phyloP scores from a whole-genome alignment of 2,888 invertebrate genomes.

The Drosophila pseudotakahashii region DNA sequence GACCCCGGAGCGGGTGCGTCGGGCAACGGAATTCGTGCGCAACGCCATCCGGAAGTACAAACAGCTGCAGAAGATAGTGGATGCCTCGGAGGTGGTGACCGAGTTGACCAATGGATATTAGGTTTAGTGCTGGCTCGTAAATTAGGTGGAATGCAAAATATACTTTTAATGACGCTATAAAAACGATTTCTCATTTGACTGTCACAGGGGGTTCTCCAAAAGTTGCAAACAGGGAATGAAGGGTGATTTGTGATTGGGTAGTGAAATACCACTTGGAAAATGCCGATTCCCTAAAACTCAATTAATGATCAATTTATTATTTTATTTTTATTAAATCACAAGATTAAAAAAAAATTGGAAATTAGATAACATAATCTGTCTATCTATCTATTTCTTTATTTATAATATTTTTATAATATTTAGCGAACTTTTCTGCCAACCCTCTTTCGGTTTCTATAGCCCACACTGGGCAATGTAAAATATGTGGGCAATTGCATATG shows the following conservation, averaged over 20 bases:
- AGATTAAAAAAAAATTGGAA: too few relatives aligned
- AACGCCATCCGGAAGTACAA: constrained; percentile 86
- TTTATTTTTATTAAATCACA: too few relatives aligned
- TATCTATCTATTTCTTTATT: too few relatives aligned
- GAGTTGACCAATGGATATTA: constrained; percentile 21
- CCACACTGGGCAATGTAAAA: constrained; percentile 6
- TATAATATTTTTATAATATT: neutral
- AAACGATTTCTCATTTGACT: constrained; percentile 17
- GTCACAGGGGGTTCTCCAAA: neutral
- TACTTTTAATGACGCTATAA: constrained; percentile 40
- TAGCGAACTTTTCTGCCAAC: constrained; percentile 3
- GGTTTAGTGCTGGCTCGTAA: constrained; percentile 39
- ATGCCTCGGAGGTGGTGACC: constrained; percentile 24
- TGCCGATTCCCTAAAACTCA: too few relatives aligned
- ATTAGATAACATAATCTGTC: too few relatives aligned
- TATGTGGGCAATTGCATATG: constrained; percentile 8
- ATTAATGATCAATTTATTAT: too few relatives aligned
- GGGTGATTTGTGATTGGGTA: too few relatives aligned
- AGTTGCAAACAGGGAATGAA: neutral
- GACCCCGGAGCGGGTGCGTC: constrained; percentile 86
- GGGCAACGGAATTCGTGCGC: constrained; percentile 85
- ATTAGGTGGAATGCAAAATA: constrained; percentile 48
- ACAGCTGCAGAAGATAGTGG: constrained; percentile 75
- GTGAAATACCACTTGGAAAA: too few relatives aligned
- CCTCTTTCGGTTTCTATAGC: constrained; percentile 8